phyloP scores from a whole-genome alignment of 2,797 vertebrate genomes.

The Melanogrammus aeglefinus region DNA sequence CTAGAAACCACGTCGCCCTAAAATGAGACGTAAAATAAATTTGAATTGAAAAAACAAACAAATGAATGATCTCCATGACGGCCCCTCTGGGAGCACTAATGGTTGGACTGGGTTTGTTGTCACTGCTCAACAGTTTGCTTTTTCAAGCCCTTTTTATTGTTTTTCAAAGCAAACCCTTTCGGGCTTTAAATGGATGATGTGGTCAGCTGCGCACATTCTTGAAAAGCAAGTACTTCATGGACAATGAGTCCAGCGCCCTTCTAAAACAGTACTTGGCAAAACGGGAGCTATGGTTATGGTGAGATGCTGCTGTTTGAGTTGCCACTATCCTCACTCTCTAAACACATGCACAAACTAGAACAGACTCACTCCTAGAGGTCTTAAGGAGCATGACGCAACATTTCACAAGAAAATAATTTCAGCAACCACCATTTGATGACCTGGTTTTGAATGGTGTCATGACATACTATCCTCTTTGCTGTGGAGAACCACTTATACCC shows the following conservation, averaged over 20 bases:
- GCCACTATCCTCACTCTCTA: not conserved
- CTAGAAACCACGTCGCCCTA: not conserved
- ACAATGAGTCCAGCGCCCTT: not conserved
- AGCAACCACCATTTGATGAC: not conserved
- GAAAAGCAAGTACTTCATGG: not conserved
- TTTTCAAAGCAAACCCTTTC: not conserved
- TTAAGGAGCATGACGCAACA: not conserved
- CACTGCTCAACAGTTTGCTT: not conserved
- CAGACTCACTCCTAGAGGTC: not conserved
- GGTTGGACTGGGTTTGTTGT: not conserved
- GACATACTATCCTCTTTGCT: not conserved
- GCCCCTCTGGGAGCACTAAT: not conserved
- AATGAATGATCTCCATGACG: not conserved
- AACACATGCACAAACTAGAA: not conserved
- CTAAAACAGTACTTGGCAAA: not conserved
- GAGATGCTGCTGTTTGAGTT: not conserved
- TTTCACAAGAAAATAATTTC: not conserved
- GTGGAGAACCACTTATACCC: not conserved
- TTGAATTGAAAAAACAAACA: not conserved
- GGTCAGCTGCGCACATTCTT: not conserved
- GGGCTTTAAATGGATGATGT: not conserved
- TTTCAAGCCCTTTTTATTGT: not conserved
- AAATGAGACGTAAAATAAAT: not conserved
- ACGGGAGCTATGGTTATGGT: not conserved
- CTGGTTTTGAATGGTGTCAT: conserved; percentile 6